Evolutionary conservation across 2,888 invertebrate genomes (phyloP).

Genomic region (Sphecodes monilicornis): DNA sequence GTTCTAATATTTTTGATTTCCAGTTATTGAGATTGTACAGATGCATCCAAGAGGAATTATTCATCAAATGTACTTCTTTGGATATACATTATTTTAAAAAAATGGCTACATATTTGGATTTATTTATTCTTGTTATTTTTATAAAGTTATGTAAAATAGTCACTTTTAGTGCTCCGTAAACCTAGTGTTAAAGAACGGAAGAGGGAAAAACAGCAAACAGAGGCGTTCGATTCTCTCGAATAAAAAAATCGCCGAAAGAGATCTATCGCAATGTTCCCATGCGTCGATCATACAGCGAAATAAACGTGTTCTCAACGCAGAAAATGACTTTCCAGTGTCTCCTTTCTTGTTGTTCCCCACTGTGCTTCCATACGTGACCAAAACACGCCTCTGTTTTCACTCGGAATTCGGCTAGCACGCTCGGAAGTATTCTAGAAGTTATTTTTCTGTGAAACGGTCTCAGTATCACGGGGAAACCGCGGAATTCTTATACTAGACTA

Average conservation of each 20-base stretch:
- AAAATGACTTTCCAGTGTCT: constrained; percentile 3
- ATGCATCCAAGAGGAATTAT: too few species aligned
- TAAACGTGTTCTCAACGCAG: not conserved
- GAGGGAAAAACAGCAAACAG: too few species aligned
- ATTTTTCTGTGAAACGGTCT: not conserved
- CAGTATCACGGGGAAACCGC: not conserved
- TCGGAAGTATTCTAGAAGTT: not conserved
- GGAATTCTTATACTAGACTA: not conserved
- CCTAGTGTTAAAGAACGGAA: too few species aligned
- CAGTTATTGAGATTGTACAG: too few species aligned
- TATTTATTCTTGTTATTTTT: too few species aligned
- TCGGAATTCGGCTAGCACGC: not conserved
- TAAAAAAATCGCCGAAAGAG: not conserved
- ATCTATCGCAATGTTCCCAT: not conserved
- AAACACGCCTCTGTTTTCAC: not conserved
- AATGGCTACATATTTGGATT: too few species aligned
- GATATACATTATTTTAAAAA: too few species aligned
- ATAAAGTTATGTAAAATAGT: too few species aligned
- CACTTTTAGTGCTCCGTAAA: too few species aligned
- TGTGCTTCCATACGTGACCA: not conserved
- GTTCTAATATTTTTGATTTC: too few species aligned
- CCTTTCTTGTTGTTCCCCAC: not conserved
- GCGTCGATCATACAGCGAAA: not conserved
- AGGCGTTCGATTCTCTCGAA: too few species aligned
- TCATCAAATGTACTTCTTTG: too few species aligned